phyloP scores from a whole-genome alignment of 2,888 invertebrate genomes.

The Adela reaumurella region DNA sequence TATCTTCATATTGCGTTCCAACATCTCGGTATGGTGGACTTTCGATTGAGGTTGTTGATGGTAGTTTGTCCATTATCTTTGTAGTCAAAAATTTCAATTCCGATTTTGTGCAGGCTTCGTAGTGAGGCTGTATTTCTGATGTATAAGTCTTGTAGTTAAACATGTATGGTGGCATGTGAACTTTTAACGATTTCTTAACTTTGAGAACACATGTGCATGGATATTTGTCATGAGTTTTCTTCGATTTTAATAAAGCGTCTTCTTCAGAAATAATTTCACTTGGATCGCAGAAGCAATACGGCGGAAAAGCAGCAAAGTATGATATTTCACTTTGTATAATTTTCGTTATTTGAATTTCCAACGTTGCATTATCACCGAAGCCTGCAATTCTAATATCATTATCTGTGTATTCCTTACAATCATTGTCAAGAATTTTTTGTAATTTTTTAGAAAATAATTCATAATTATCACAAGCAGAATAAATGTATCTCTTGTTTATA shows the following conservation, averaged over 20 bases:
- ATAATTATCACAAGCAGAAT: constrained; percentile 39
- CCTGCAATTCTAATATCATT: too few species aligned
- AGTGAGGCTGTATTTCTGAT: background rate
- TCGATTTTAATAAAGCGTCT: too few species aligned
- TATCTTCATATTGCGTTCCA: background rate
- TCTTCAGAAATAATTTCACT: too few species aligned
- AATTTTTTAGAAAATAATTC: constrained; percentile 29
- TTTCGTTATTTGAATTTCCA: background rate
- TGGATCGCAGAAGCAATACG: too few species aligned
- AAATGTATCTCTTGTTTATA: constrained; percentile 34
- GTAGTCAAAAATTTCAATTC: background rate
- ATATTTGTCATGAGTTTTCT: too few species aligned
- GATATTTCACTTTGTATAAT: background rate
- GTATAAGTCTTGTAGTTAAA: background rate
- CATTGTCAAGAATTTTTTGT: constrained; percentile 11
- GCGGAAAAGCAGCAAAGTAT: background rate
- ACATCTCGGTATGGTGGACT: background rate
- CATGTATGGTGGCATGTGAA: background rate
- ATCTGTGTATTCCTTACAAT: too few species aligned
- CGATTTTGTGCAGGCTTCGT: background rate
- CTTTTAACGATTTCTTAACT: background rate
- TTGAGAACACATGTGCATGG: background rate
- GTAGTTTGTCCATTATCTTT: background rate
- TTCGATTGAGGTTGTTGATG: background rate
- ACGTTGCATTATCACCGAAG: too few species aligned